phyloP scores from a whole-genome alignment of 2,113 vertebrate genomes.

The Chlorodrepanis virens region DNA sequence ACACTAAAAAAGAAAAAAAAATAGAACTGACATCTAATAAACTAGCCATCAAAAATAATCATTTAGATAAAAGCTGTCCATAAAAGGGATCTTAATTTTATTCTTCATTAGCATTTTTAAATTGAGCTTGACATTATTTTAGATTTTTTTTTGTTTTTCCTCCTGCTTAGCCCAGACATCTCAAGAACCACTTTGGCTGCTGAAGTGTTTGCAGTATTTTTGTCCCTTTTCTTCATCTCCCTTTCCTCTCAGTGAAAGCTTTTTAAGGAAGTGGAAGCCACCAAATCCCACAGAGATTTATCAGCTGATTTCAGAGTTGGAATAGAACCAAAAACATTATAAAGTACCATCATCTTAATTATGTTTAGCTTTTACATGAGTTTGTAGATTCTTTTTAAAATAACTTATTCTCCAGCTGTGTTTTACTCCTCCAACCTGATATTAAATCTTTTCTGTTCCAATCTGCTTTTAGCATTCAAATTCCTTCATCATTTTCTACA shows the following conservation, averaged over 20 bases:
- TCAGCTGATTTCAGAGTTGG: background rate
- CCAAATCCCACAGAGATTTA: background rate
- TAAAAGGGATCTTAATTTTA: background rate
- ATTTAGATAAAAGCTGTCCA: background rate
- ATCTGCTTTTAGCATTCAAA: slow-evolving; percentile 50
- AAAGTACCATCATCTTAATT: slow-evolving; percentile 23
- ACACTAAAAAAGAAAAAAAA: background rate
- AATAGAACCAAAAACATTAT: background rate
- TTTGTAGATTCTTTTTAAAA: slow-evolving; percentile 35
- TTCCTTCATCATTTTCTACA: slow-evolving; percentile 16
- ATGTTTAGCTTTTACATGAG: background rate
- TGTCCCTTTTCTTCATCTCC: background rate
- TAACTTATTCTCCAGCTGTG: slow-evolving; percentile 11
- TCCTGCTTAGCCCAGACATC: background rate
- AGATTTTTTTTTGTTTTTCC: background rate
- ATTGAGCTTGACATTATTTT: background rate
- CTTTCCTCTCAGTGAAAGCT: background rate
- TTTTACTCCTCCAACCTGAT: slow-evolving; percentile 26
- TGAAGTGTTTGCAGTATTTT: background rate
- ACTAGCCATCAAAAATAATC: background rate
- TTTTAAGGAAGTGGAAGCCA: background rate
- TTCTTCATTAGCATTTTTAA: background rate
- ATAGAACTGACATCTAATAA: background rate
- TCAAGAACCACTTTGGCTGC: background rate
- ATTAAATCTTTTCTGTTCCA: slow-evolving; percentile 52